Conservation (phyloP, 2,113 vertebrate genomes). For the Ibidorhyncha struthersii region DNA sequence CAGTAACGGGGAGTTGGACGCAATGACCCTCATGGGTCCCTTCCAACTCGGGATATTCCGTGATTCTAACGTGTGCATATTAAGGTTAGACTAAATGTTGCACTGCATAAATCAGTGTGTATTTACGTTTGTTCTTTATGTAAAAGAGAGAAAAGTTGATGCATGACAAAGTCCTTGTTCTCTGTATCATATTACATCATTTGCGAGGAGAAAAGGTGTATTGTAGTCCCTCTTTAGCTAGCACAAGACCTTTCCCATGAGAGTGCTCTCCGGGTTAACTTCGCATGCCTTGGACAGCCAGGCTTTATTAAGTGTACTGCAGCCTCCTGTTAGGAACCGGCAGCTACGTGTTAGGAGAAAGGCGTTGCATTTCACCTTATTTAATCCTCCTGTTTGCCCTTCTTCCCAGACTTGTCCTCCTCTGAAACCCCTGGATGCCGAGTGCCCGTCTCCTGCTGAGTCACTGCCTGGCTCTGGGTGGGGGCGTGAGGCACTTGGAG, state of each 20-base stretch:
- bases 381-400: neutral
- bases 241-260: neutral
- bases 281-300: fast-evolving
- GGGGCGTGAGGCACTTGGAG: neutral
- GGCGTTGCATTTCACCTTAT: neutral
- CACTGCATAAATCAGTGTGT: neutral
- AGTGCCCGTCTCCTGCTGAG: neutral
- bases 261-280: neutral
- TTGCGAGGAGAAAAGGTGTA: neutral
- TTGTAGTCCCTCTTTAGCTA: neutral
- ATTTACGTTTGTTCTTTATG: neutral
- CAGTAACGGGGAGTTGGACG: too few relatives aligned
- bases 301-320: neutral
- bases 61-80: neutral
- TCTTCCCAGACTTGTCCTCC: neutral
- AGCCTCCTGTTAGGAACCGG: neutral
- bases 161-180: neutral
- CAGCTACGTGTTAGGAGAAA: neutral
- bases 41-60: neutral
- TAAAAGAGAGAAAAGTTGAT: neutral
- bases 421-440: neutral
- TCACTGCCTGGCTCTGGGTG: neutral
- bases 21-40: fast-evolving
- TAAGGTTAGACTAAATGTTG: neutral
- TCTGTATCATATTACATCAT: neutral